These are phyloP conservation scores for Mimachlamys varia DNA, from an alignment of 2,888 invertebrate genomes.

Conservation along the genomic window DNA sequence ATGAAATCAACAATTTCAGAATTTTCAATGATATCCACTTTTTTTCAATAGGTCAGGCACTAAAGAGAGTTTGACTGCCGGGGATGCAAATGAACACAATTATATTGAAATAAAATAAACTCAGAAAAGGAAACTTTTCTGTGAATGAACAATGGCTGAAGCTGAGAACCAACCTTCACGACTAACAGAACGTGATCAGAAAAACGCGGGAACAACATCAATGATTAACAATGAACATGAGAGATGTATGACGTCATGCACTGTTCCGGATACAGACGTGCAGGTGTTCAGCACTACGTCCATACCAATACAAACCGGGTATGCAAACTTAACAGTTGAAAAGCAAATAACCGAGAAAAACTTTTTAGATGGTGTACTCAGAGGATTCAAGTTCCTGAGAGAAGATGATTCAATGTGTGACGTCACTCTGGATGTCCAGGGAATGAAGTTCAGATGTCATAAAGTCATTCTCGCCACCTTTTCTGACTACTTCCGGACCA, in stretches of 20 bases:
- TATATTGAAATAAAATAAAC: too few relatives aligned
- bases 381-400: not conserved
- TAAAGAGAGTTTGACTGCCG: not conserved
- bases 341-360: not conserved
- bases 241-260: not conserved
- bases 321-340: not conserved
- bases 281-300: not conserved
- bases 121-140: not conserved
- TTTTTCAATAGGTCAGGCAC: not conserved
- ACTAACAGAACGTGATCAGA: not conserved
- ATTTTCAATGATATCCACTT: not conserved
- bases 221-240: not conserved
- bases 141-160: not conserved
- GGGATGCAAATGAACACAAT: too few relatives aligned
- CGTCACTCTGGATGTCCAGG: not conserved
- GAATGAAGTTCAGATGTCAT: not conserved
- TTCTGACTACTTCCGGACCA: not conserved
- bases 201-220: not conserved
- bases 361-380: not conserved
- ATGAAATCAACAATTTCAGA: too few relatives aligned
- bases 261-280: not conserved
- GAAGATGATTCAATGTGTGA: not conserved
- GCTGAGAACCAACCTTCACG: not conserved
- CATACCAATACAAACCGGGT: not conserved
- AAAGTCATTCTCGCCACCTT: not conserved